These are phyloP conservation scores for Quadroppia sp. DNA, from an alignment of 2,888 invertebrate genomes.

Conservation along the genomic window DNA sequence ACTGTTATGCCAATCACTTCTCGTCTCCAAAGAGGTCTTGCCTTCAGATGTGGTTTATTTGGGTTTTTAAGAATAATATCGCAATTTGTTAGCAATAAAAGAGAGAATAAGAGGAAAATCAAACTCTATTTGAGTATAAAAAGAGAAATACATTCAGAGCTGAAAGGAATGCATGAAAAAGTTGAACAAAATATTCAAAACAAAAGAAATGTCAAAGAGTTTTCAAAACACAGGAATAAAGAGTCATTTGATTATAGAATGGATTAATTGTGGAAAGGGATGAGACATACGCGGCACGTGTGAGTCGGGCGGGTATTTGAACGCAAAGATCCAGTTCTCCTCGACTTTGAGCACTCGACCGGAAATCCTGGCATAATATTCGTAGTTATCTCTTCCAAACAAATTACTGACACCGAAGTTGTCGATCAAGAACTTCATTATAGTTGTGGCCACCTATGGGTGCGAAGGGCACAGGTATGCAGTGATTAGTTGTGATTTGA, in stretches of 20 bases:
- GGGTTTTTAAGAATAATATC: neutral
- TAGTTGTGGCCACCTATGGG: constrained; percentile 78
- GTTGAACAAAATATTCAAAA: no score
- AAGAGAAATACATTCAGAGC: neutral
- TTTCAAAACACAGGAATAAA: neutral
- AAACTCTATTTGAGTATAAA: neutral
- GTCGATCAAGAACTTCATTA: constrained; percentile 95
- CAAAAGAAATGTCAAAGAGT: no score
- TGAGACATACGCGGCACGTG: constrained; percentile 57
- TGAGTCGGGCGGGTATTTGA: constrained; percentile 74
- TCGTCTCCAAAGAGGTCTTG: constrained; percentile 78
- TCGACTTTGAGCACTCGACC: constrained; percentile 85
- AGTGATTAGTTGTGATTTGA: neutral
- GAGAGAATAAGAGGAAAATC: neutral
- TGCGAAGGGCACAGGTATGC: neutral
- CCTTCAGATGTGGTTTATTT: constrained; percentile 45
- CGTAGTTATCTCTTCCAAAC: constrained; percentile 90
- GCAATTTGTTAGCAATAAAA: constrained; percentile 21
- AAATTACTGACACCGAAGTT: constrained; percentile 93
- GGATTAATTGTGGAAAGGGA: neutral
- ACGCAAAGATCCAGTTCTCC: constrained; percentile 93
- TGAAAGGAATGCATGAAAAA: no score
- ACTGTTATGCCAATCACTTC: constrained; percentile 83
- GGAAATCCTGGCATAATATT: constrained; percentile 90
- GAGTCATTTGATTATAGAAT: neutral